These are phyloP conservation scores for Drosophila melanogaster DNA, from an alignment of 1,140 invertebrate genomes.

Conservation along the genomic window DNA sequence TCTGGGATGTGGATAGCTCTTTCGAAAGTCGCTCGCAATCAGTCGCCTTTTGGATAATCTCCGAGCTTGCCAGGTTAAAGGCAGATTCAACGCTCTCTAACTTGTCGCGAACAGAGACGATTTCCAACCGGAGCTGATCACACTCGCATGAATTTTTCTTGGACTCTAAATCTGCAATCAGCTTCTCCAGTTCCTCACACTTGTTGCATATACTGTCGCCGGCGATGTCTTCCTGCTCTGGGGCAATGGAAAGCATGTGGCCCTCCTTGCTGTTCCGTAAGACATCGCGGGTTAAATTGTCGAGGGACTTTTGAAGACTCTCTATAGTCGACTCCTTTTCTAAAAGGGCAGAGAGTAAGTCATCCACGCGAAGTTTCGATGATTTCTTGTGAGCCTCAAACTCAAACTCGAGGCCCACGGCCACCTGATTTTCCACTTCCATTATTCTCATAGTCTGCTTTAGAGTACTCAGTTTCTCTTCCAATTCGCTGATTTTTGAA, in stretches of 20 bases:
- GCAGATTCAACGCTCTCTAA: constrained; percentile 45
- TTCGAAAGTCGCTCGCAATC: constrained; percentile 41
- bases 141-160: constrained; percentile 43
- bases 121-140: constrained; percentile 50
- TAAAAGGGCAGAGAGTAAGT: constrained; percentile 65
- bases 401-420: constrained; percentile 77
- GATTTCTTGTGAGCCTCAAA: constrained; percentile 66
- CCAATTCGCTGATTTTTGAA: constrained; percentile 44
- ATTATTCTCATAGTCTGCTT: constrained; percentile 54
- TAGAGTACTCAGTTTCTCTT: constrained; percentile 46
- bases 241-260: constrained; percentile 57
- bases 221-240: constrained; percentile 6
- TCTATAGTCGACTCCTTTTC: constrained; percentile 65
- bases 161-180: constrained; percentile 22
- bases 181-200: constrained; percentile 36
- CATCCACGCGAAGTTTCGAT: constrained; percentile 69
- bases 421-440: constrained; percentile 74
- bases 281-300: constrained; percentile 35
- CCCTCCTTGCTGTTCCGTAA: constrained; percentile 64
- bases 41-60: constrained; percentile 36
- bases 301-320: constrained; percentile 48
- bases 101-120: constrained; percentile 30
- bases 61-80: constrained; percentile 29
- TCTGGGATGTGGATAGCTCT: constrained; percentile 27
- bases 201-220: constrained; percentile 15